phyloP scores from a whole-genome alignment of 2,797 vertebrate species.

The Platalea minor region DNA sequence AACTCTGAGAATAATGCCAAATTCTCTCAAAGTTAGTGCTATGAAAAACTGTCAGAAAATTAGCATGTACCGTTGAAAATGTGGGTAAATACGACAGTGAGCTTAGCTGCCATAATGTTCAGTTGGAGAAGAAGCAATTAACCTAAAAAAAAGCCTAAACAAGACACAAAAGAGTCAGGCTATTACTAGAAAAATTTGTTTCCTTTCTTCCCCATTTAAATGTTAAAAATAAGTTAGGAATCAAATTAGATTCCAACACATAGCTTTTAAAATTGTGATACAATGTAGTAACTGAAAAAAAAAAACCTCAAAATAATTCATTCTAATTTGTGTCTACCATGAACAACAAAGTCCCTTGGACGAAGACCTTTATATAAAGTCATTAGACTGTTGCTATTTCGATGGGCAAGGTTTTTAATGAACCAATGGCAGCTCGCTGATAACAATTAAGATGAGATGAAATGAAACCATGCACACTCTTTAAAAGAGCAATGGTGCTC shows the following conservation, averaged over 20 bases:
- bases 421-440: constrained; percentile 11
- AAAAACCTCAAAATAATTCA: background rate
- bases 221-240: constrained; percentile 3
- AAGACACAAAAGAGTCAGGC: background rate
- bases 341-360: background rate
- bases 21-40: background rate
- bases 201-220: background rate
- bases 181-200: background rate
- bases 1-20: background rate
- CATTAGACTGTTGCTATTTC: constrained; percentile 20
- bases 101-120: background rate
- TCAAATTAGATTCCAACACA: background rate
- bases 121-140: background rate
- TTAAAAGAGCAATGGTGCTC: background rate
- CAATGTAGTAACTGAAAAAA: background rate
- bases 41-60: background rate
- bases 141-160: background rate
- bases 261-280: background rate
- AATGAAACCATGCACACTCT: background rate
- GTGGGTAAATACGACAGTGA: background rate
- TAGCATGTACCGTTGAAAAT: background rate
- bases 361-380: constrained; percentile 4
- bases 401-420: background rate
- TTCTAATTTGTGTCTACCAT: background rate
- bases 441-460: constrained; percentile 43